These are phyloP conservation scores for Laothoe populi DNA, from an alignment of 2,888 invertebrate genomes.

Conservation along the genomic window DNA sequence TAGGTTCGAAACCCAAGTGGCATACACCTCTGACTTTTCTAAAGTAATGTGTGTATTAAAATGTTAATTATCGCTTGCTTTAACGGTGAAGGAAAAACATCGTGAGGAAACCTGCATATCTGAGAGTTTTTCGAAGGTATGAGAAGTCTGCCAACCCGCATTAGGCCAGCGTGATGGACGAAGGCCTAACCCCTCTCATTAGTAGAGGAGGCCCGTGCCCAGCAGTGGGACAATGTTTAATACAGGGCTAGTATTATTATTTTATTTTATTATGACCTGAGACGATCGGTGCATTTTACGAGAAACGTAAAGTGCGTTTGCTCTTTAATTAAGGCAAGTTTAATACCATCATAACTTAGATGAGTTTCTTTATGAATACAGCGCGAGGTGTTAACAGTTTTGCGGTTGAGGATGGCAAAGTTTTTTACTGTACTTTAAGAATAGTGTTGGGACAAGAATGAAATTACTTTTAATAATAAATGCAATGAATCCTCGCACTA, in stretches of 20 bases:
- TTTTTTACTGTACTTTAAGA: neutral
- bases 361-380: constrained; percentile 26
- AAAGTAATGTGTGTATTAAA: no score
- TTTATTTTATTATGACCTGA: constrained; percentile 22
- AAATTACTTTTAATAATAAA: neutral
- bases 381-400: neutral
- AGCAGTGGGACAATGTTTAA: no score
- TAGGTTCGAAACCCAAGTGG: no score
- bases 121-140: no score
- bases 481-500: no score
- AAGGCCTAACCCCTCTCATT: neutral
- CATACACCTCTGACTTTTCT: no score
- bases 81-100: no score
- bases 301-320: constrained; percentile 32
- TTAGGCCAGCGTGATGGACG: no score
- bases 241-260: constrained; percentile 23
- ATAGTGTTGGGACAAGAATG: neutral
- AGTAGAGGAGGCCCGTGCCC: no score
- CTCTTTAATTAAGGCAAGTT: constrained; percentile 38
- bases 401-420: neutral
- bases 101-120: no score
- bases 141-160: no score
- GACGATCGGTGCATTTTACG: constrained; percentile 32
- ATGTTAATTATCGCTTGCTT: no score
- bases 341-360: constrained; percentile 37